These are phyloP conservation scores for Chaetops frenatus DNA, from an alignment of 2,113 vertebrate genomes.

Conservation along the genomic window DNA sequence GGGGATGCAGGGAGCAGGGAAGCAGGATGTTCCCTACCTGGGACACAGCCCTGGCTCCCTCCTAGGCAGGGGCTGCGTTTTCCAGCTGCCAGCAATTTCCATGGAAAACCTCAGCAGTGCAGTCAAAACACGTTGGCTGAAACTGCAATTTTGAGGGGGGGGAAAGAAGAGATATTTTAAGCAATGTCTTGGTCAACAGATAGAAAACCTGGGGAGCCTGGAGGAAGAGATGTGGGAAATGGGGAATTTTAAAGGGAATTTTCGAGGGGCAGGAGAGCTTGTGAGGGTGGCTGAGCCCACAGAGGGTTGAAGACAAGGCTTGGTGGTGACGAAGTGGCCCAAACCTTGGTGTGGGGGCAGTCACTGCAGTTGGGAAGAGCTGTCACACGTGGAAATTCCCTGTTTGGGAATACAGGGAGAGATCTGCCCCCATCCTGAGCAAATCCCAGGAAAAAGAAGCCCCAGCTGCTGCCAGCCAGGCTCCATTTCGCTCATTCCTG, in stretches of 20 bases:
- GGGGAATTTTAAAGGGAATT: background rate
- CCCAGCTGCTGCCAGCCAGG: background rate
- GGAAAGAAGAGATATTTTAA: background rate
- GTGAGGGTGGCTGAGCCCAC: background rate
- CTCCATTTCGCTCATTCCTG: background rate
- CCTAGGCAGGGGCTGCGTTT: background rate
- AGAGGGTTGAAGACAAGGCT: background rate
- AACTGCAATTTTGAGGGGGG: fast-evolving
- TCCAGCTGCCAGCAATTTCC: background rate
- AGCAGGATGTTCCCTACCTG: background rate
- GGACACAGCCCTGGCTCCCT: background rate
- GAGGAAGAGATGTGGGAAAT: background rate
- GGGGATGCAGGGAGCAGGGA: background rate
- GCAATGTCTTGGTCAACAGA: background rate
- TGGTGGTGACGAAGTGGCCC: background rate
- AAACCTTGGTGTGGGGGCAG: background rate
- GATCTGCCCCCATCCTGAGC: background rate
- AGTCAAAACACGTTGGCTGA: background rate
- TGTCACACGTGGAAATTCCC: background rate
- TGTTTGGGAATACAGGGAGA: background rate
- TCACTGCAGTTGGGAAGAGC: fast-evolving
- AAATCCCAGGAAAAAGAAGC: background rate
- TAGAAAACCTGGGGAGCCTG: background rate
- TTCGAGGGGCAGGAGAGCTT: background rate
- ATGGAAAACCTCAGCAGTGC: background rate